Evolutionary conservation across 2,888 invertebrate genomes (phyloP).

Genomic region (Orchesellides sinensis): DNA sequence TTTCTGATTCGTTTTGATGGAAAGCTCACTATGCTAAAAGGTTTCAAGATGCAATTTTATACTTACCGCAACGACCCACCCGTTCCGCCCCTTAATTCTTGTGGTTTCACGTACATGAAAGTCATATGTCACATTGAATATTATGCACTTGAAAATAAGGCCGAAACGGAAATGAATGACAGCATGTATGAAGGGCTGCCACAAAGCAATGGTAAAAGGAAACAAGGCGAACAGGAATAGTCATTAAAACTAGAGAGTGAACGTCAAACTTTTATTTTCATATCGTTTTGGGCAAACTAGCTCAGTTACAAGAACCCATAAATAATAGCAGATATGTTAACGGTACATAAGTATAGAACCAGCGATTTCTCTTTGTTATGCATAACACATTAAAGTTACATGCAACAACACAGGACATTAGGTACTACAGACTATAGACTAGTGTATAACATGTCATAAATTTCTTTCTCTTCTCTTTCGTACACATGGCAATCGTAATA

Average conservation of each 20-base stretch:
- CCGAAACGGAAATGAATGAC: too few relatives aligned
- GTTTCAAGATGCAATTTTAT: too few relatives aligned
- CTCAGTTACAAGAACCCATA: constrained; percentile 19
- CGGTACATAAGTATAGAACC: background rate
- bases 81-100: too few relatives aligned
- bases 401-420: background rate
- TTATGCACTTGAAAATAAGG: too few relatives aligned
- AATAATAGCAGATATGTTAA: constrained; percentile 24
- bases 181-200: background rate
- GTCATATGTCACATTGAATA: too few relatives aligned
- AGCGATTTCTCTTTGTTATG: background rate
- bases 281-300: constrained; percentile 9
- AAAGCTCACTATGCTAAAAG: too few relatives aligned
- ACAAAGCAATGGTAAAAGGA: constrained; percentile 8
- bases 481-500: background rate
- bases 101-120: too few relatives aligned
- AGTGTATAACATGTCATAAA: background rate
- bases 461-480: background rate
- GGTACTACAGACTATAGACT: background rate
- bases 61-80: too few relatives aligned
- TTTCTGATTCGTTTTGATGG: too few relatives aligned
- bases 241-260: constrained; percentile 24
- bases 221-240: background rate
- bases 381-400: background rate
- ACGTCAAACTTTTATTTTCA: constrained; percentile 26